Evolutionary conservation across 2,113 vertebrate species (phyloP).

Genomic region (Dasypus novemcinctus): DNA sequence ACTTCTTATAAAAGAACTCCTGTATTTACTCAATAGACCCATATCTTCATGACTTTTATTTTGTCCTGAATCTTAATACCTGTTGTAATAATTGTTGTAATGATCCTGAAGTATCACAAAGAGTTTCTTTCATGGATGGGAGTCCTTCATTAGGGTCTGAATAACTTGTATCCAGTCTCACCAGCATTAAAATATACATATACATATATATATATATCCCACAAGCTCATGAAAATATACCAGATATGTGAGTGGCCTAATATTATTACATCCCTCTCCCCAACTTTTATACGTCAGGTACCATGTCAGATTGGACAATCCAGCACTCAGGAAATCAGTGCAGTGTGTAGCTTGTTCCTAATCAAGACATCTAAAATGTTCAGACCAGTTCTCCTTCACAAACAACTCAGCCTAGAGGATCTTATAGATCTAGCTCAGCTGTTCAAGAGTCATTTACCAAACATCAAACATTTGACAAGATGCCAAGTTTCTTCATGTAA

Average conservation of each 20-base stretch:
- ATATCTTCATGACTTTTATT: background rate
- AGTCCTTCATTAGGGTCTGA: background rate
- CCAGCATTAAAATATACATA: background rate
- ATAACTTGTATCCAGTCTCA: background rate
- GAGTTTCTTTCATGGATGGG: background rate
- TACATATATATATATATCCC: background rate
- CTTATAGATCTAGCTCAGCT: background rate
- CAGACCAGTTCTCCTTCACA: background rate
- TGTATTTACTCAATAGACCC: background rate
- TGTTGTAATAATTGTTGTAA: background rate
- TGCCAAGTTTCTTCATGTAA: background rate
- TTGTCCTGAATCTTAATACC: background rate
- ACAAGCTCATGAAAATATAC: background rate
- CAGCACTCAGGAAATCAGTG: background rate
- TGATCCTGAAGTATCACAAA: background rate
- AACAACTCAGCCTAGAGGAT: background rate
- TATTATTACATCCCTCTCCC: background rate
- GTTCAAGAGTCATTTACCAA: background rate
- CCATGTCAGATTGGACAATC: background rate
- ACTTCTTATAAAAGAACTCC: background rate
- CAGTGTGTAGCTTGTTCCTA: constrained; percentile 31
- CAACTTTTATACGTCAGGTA: background rate
- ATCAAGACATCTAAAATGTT: background rate
- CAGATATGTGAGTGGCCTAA: background rate
- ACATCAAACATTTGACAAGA: background rate